A percentile compares a stretch with the other conserved stretches of the same genome.
These are phyloP conservation scores for Macrosiphum euphorbiae DNA, from an alignment of 2,888 invertebrate genomes.

Conservation along the genomic window DNA sequence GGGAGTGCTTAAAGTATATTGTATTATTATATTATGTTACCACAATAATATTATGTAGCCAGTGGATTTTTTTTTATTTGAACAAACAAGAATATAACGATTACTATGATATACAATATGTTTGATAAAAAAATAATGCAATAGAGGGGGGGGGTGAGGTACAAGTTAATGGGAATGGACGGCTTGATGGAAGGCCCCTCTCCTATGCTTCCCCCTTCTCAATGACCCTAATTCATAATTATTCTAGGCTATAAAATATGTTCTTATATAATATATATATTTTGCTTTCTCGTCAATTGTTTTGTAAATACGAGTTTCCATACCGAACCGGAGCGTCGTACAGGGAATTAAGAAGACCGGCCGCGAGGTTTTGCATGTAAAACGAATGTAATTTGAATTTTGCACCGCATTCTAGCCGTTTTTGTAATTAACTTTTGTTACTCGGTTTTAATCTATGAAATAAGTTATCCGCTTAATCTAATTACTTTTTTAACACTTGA, in stretches of 20 bases:
- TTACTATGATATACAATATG: no score
- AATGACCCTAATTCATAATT: no score
- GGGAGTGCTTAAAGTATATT: not conserved
- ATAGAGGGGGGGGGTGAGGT: no score
- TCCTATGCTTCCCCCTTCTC: no score
- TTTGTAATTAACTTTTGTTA: conserved; percentile 42
- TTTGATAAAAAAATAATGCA: no score
- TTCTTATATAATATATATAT: not conserved
- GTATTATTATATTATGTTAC: not conserved
- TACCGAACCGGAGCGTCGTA: no score
- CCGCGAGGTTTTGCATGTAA: not conserved
- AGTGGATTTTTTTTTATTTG: no score
- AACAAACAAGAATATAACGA: no score
- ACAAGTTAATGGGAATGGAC: no score
- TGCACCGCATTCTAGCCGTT: not conserved
- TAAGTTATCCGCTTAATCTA: conserved; percentile 53
- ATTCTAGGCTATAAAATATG: not conserved
- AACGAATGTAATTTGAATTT: conserved; percentile 54
- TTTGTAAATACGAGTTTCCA: not conserved
- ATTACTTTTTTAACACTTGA: conserved; percentile 44
- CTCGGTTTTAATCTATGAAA: conserved; percentile 30
- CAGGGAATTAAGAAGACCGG: not conserved
- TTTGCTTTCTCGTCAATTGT: not conserved
- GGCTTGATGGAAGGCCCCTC: no score
- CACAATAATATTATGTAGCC: no score